Evolutionary conservation across 2,888 invertebrate genomes (phyloP), one percentile per base, ranked within the genome.

Genomic region (Heteromurus nitidus): DNA sequence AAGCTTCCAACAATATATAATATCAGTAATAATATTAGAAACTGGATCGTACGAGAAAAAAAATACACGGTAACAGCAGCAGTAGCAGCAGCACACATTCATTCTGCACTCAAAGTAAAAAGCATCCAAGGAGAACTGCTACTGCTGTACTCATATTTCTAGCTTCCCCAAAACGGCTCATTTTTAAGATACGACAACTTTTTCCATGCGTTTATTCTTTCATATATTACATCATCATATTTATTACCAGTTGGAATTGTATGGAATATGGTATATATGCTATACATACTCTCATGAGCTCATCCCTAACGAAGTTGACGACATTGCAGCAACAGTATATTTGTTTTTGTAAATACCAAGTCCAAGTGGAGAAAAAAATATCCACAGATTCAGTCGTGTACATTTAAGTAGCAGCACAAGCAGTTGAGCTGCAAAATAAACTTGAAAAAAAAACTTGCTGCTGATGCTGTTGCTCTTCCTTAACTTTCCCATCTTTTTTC

Each of bases 1-100:
- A 62, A n/a, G 5, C 58, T 60, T 76, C 62, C 69, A 69, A 68
- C 69, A 76, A 76, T 60, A 76, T 76, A 47, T 64, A 64, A 36
- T 64, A 36, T 24, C n/a, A n/a, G 62, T 36, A 64, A 64, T 64
- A 28, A 20, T 36, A 64, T 64, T 20, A 30, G 62, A 50, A 50
- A n/a, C 50, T 50, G 50, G 13, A 36, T 36, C 36, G 36, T 36
- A 5, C 36, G 7, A 50, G n/a, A 13, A 58, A 55, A 24, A 24
- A 55, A 18, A 64, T 64, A 18, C 30, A 20, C 31, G 26, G 58
- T 22, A 13, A 28, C 11, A 26, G n/a, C 1, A 26, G 11, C 24
- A 24, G 11, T 26, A 26, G n/a, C 28, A 58, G 58, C 28, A 58
- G 50, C 50, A 18, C 18, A 9, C 1, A 1, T 18, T n/a, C 9